Evolutionary conservation across 2,113 vertebrate species (phyloP).

Genomic region (Antechinus stuartii): DNA sequence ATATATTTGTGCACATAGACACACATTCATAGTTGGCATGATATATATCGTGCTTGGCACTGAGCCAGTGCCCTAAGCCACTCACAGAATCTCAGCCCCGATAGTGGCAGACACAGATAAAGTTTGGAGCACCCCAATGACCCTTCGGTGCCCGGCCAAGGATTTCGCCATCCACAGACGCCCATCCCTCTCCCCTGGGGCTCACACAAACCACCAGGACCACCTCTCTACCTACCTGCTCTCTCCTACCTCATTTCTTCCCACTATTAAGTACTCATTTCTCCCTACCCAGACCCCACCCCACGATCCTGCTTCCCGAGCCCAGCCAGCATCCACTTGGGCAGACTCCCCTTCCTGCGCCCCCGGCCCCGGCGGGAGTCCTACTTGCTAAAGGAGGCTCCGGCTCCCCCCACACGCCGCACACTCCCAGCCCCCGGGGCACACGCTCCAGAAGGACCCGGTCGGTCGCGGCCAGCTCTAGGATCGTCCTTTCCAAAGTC

Average conservation of each 20-base stretch:
- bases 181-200: no score
- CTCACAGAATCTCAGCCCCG: neutral
- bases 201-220: neutral
- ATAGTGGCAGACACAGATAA: neutral
- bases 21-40: neutral
- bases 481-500: neutral
- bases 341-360: conserved; percentile 27
- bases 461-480: neutral
- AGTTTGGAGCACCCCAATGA: neutral
- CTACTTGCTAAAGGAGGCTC: neutral
- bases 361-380: conserved; percentile 2
- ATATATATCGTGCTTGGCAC: neutral
- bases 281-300: no score
- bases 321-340: neutral
- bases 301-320: no score
- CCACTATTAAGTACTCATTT: neutral
- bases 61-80: no score
- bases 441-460: neutral
- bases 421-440: neutral
- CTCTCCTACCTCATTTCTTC: neutral
- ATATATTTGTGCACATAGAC: neutral
- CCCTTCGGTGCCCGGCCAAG: neutral
- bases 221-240: neutral
- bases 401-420: neutral
- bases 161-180: neutral